Evolutionary conservation across 2,797 vertebrate species (phyloP).

Genomic region (Artibeus jamaicensis): DNA sequence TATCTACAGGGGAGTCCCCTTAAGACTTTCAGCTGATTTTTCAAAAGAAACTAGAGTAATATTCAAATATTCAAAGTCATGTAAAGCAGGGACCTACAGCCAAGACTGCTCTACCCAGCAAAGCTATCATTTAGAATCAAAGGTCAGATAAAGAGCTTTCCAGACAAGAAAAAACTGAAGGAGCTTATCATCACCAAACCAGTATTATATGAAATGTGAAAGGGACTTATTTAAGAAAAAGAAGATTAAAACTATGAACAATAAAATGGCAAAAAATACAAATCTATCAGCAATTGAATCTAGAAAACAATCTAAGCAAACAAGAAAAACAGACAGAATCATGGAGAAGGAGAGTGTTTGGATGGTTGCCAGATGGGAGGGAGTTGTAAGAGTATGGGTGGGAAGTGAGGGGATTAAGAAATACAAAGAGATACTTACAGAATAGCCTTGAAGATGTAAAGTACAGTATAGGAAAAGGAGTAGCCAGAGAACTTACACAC

Average conservation of each 20-base stretch:
- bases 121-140: not conserved
- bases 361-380: not conserved
- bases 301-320: not conserved
- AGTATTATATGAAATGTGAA: not conserved
- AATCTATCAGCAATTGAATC: not conserved
- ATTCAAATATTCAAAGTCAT: too few species aligned
- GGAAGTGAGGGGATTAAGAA: not conserved
- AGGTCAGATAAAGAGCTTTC: not conserved
- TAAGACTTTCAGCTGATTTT: not conserved
- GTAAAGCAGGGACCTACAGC: not conserved
- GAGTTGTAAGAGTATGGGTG: not conserved
- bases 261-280: not conserved
- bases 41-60: not conserved
- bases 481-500: not conserved
- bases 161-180: not conserved
- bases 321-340: not conserved
- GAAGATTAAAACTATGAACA: not conserved
- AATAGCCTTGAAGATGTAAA: not conserved
- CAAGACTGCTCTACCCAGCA: not conserved
- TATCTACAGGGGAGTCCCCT: not conserved
- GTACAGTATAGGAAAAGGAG: not conserved
- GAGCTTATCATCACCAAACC: not conserved
- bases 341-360: not conserved
- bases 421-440: not conserved
- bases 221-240: not conserved